phyloP scores from a whole-genome alignment of 2,797 vertebrate species.

The Sebastes hubbsi region DNA sequence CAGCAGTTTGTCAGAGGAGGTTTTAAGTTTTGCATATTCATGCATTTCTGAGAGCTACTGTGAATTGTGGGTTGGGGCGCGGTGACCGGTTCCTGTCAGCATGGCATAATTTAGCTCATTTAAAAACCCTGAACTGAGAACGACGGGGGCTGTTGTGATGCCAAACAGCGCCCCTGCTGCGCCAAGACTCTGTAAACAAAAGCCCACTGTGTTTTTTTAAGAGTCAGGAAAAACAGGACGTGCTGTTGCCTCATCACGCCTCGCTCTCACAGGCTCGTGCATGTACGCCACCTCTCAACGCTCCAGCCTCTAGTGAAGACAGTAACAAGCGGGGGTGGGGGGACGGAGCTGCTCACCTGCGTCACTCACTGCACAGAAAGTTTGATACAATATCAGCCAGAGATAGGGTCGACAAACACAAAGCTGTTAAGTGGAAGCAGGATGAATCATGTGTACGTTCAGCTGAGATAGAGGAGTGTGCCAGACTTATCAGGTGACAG shows the following conservation, averaged over 20 bases:
- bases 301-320: conserved; percentile 17
- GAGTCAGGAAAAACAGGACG: conserved; percentile 41
- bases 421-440: conserved; percentile 2
- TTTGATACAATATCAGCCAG: conserved; percentile 31
- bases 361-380: conserved; percentile 27
- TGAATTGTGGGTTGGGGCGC: conserved; percentile 47
- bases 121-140: conserved; percentile 44
- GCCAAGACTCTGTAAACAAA: conserved; percentile 72
- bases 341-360: conserved; percentile 18
- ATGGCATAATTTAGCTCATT: conserved; percentile 64
- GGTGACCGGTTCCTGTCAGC: conserved; percentile 58
- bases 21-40: conserved; percentile 42
- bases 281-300: neutral
- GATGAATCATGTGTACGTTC: conserved; percentile 14
- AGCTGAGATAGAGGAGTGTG: conserved; percentile 33
- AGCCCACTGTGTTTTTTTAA: conserved; percentile 63
- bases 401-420: conserved; percentile 16
- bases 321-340: neutral
- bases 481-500: conserved; percentile 36
- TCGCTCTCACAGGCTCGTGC: neutral
- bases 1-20: neutral
- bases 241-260: conserved; percentile 15
- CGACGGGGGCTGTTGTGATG: conserved; percentile 49
- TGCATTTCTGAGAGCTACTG: conserved; percentile 10
- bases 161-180: conserved; percentile 33